Conservation (phyloP, 2,888 invertebrate genomes). For the Tromatobia lineatoria region DNA sequence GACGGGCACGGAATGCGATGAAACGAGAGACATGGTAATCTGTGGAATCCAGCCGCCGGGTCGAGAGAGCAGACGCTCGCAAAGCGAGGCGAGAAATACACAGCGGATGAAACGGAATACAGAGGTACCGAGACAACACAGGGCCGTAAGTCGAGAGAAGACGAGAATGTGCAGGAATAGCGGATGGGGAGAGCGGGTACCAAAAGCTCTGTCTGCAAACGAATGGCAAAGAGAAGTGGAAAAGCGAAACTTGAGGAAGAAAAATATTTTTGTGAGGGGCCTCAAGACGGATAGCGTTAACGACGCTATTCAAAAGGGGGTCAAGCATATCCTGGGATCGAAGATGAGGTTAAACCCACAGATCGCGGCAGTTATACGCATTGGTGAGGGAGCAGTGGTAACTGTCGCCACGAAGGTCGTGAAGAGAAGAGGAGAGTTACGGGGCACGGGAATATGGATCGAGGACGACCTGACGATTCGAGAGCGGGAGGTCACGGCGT, state of each 20-base stretch:
- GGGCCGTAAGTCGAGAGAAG: neutral
- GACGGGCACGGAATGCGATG: neutral
- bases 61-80: neutral
- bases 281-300: neutral
- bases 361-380: too few relatives aligned
- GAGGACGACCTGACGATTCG: too few relatives aligned
- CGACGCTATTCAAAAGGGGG: neutral
- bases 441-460: too few relatives aligned
- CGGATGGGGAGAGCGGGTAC: neutral
- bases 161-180: neutral
- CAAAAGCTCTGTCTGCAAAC: neutral
- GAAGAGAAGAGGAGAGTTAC: too few relatives aligned
- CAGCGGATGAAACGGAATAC: neutral
- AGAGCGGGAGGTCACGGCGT: too few relatives aligned
- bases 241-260: slow-evolving; percentile 19
- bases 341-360: too few relatives aligned
- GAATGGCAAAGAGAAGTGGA: slow-evolving; percentile 27
- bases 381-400: too few relatives aligned
- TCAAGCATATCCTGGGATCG: too few relatives aligned
- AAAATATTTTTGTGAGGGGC: slow-evolving; percentile 25
- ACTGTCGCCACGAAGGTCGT: too few relatives aligned
- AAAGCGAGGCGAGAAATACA: neutral
- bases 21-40: neutral
- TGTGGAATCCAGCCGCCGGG: neutral
- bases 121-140: neutral